Base-by-base conservation (phyloP, 1,140 invertebrate species). In the Zophobas atratus region DNA sequence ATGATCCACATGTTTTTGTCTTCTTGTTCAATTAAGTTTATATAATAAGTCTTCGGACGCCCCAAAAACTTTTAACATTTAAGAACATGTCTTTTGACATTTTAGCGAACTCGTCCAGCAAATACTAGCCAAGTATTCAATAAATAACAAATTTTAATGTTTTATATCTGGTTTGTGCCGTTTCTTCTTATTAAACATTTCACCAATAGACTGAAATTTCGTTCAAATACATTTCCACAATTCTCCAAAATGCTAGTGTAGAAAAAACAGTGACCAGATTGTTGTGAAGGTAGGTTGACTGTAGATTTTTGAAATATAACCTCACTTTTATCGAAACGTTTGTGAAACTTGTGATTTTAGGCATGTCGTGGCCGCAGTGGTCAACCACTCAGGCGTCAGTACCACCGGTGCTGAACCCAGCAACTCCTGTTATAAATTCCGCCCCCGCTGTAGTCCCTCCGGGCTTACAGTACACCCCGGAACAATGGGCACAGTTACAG, bases 401-500 rank as follows among this genome's bases (percentile, higher is more conserved):
- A 33, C 77, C 76, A 48, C 38, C 73, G 8, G 78, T 78, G 32
- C 43, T 75, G 39, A 73, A 56, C 51, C 36, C 67, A 75, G 6
- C 77, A 48, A 49, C 77, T 38, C 46, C 77, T 1, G 46, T 80
- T 8, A 74, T 82, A 57, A 80, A 80, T 79, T 76, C 81, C n/a
- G 78, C 81, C 6, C 78, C 81, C 6, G 46, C 36, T 49, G 81
- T 87, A 77, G 80, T 86, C 33, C 80, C 87, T 85, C 87, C 90
- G 74, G 89, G 89, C 75, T 89, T 89, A 70, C 90, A 90, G 6
- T 94, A 93, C 79, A 91, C 92, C 6, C 81, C 91, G 4, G 93
- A 94, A 71, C 93, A 94, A 85, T 94, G 93, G 83, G 81, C 83
- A 6, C 84, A 86, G 77, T 81, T 91, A 75, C 93, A 95, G 84